Evolutionary conservation across 2,888 invertebrate species (phyloP), one percentile per base, ranked within the genome.

Genomic region (Masnerella sp.): DNA sequence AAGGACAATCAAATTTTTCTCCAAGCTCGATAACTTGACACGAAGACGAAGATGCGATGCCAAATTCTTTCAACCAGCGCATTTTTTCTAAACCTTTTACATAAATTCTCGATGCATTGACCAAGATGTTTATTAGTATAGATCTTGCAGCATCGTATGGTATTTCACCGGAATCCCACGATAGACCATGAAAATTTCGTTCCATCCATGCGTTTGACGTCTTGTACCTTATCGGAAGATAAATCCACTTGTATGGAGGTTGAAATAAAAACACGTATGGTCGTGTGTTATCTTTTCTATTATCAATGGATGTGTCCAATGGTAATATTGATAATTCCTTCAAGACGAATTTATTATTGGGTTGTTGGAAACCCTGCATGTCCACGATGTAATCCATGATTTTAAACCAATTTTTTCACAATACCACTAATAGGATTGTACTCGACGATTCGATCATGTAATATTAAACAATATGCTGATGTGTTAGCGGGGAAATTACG

Each of bases 381-480:
- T 71, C 52, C 2, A 61, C 38, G 32, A 51, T 42, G 8, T 22
- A 62, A 2, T 51, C 22, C 51, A 61, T 62, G 4, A 9, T 34
- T 11, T n/a, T n/a, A n/a, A n/a, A n/a, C n/a, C n/a, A 47, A 20
- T 65, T 65, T 65, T 30, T 22, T 43, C 0, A 65, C 47, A 22
- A 65, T 20, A 28, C 7, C 38, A 17, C 38, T 65, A 1, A 65
- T 11, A 7, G 47, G 40, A 22, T 47, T 47, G 8, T 74, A 70
- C 20, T 70, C 65, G 11, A 70, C 5, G 3, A 73, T 36, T 9
- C 25, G 22, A 47, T 67, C 61, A 17, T 67, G 49, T 11, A 67
- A 56, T 59, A 40, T 17, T 2, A 74, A 15, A 28, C 65, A 70
- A 14, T 59, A 70, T 4, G 49, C 59, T 0, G 61, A 7, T 2